Evolutionary conservation across 2,797 vertebrate species (phyloP).

Genomic region (Eulemur mongoz): DNA sequence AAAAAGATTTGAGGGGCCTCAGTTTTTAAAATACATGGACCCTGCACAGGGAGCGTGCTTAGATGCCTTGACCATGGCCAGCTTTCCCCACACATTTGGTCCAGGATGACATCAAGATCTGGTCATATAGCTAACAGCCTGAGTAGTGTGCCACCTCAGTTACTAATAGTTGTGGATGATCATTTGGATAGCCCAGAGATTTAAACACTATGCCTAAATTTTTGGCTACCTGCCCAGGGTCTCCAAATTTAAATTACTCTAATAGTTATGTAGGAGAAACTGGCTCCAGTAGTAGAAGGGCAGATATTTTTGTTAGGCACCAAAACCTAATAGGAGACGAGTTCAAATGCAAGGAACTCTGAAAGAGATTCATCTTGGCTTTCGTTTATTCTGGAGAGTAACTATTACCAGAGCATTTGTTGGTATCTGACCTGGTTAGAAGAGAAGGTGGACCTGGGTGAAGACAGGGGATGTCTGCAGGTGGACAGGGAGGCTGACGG

Average conservation of each 20-base stretch:
- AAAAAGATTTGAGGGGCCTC: not conserved
- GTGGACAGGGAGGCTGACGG: not conserved
- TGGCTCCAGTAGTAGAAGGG: not conserved
- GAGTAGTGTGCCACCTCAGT: not conserved
- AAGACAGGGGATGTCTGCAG: not conserved
- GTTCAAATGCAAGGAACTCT: not conserved
- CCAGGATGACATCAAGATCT: not conserved
- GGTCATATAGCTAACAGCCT: not conserved
- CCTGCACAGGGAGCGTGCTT: not conserved
- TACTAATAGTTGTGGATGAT: not conserved
- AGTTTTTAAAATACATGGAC: not conserved
- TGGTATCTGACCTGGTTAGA: not conserved
- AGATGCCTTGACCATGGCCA: not conserved
- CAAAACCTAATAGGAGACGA: not conserved
- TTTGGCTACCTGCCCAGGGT: not conserved
- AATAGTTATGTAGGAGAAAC: not conserved
- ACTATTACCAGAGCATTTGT: not conserved
- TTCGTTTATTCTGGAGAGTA: not conserved
- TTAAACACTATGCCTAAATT: not conserved
- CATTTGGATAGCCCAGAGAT: not conserved
- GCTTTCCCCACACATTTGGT: not conserved
- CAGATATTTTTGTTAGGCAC: not conserved
- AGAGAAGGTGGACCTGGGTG: not conserved
- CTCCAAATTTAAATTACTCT: not conserved
- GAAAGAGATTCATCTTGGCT: not conserved